These are phyloP conservation scores for Isoperla grammatica DNA, from an alignment of 2,888 invertebrate genomes.

Conservation along the genomic window DNA sequence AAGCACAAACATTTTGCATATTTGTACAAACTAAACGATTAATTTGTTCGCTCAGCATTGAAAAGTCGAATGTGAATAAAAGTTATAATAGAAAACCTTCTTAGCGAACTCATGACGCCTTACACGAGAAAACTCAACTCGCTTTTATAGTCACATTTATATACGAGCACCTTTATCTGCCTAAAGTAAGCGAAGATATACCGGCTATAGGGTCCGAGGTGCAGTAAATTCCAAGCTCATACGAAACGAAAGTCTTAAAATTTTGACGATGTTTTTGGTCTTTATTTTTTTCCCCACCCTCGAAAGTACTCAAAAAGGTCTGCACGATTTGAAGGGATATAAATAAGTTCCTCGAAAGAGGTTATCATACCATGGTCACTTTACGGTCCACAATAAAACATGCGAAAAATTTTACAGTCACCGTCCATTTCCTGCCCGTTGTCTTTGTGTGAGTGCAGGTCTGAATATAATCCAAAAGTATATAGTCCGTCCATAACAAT, in stretches of 20 bases:
- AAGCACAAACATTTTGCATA: no score
- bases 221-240: neutral
- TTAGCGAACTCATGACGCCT: no score
- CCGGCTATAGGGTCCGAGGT: no score
- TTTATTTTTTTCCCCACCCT: constrained; percentile 2
- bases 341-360: constrained; percentile 7
- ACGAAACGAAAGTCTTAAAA: constrained; percentile 3
- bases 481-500: constrained; percentile 15
- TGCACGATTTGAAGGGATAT: constrained; percentile 17
- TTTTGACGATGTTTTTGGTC: constrained; percentile 10
- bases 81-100: no score
- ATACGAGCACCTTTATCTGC: no score
- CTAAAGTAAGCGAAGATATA: no score
- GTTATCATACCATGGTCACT: constrained; percentile 18
- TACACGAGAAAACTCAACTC: no score
- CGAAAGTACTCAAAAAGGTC: constrained; percentile 11
- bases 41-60: no score
- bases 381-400: constrained; percentile 26
- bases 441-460: constrained; percentile 15
- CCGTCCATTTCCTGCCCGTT: constrained; percentile 14
- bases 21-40: no score
- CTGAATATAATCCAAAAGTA: constrained; percentile 12
- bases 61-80: no score
- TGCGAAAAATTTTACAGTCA: constrained; percentile 23
- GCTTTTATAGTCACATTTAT: no score